phyloP scores from a whole-genome alignment of 2,797 vertebrate genomes.

The Amblyraja radiata region DNA sequence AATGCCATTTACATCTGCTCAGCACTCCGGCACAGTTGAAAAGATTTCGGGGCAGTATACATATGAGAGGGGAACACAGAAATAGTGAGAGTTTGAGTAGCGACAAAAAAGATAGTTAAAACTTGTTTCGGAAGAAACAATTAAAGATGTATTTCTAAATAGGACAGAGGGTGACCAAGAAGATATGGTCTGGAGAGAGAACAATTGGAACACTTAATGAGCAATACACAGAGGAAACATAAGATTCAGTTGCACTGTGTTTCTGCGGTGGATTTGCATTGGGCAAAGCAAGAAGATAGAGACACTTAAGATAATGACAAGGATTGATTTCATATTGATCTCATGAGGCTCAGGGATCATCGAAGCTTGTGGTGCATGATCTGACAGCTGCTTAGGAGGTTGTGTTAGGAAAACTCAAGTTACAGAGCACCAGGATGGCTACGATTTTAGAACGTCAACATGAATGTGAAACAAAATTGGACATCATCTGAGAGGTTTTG shows the following conservation, averaged over 20 bases:
- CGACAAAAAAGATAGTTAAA: background rate
- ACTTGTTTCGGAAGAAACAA: background rate
- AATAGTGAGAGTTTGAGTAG: background rate
- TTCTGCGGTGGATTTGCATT: background rate
- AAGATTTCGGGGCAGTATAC: background rate
- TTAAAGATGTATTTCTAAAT: background rate
- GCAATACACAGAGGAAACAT: background rate
- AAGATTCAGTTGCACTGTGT: background rate
- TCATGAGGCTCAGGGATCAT: background rate
- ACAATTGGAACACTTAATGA: background rate
- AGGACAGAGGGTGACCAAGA: background rate
- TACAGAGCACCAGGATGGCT: background rate
- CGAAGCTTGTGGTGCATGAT: background rate
- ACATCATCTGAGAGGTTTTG: background rate
- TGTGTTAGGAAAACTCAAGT: background rate
- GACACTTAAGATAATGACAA: background rate
- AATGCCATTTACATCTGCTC: background rate
- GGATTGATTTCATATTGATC: conserved; percentile 8
- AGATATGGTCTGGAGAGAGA: background rate
- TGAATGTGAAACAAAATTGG: background rate
- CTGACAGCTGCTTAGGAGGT: background rate
- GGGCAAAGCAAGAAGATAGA: background rate
- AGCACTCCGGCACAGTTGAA: background rate
- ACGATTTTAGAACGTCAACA: background rate
- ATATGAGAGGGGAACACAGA: background rate